Evolutionary conservation across 2,113 vertebrate species (phyloP), one percentile per base, ranked within the genome.

Genomic region (Rhynchomys soricoides): DNA sequence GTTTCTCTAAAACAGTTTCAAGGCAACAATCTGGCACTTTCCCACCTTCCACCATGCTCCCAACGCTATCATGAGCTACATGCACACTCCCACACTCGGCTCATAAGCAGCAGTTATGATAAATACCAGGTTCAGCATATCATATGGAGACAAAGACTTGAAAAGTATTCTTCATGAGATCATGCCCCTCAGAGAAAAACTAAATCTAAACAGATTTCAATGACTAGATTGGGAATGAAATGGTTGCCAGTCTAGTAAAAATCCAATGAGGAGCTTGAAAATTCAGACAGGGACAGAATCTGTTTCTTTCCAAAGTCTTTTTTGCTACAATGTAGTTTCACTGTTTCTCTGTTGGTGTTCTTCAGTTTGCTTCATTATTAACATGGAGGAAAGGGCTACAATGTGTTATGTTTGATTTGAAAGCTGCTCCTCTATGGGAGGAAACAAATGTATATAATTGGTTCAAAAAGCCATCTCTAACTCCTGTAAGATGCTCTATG

Each of bases 331-430:
- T 97, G 93, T 94, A 96, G 92, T 97, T 95, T 82, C 86, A 96
- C 29, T 78, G 96, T 77, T 98, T 95, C 97, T 79, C 93, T 95
- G 62, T 93, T 95, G 94, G 93, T 97, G 91, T 81, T 94, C 89
- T 95, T 98, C 97, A 97, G 89, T 95, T 98, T 95, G 97, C 97
- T 96, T 97, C 98, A 96, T 96, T 96, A 96, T 86, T 79, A 92
- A 97, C 95, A 92, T 90, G 93, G 93, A 55, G 93, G 62, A 50
- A 93, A 79, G 89, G 7, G 86, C 78, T 91, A 57, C 52, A 70
- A 87, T 64, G 68, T 37, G 34, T 90, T 96, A 90, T 89, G 95
- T 5, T 40, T 96, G 74, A 96, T 97, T 97, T 98, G 98, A 97
- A 98, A 98, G 96, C 97, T 98, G 96, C 92, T 96, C 96, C 7